These are phyloP conservation scores for Squalus acanthias DNA, from an alignment of 2,797 vertebrate species.

Conservation along the genomic window DNA sequence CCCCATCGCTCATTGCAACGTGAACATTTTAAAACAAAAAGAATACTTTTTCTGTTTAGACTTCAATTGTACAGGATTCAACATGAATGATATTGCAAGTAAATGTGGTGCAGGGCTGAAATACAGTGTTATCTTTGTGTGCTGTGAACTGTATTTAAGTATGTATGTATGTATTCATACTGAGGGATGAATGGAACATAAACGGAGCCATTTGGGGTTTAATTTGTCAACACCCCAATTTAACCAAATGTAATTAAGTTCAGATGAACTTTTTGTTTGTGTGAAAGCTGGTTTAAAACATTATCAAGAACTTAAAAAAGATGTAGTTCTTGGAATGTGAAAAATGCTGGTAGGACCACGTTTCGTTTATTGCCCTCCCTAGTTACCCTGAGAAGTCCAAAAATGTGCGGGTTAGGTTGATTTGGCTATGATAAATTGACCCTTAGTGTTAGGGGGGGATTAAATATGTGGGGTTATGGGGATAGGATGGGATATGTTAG, in stretches of 20 bases:
- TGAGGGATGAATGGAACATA: background rate
- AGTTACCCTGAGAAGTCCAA: background rate
- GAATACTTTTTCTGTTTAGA: background rate
- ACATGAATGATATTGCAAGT: background rate
- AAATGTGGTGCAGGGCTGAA: background rate
- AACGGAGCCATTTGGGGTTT: background rate
- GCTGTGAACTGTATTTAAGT: background rate
- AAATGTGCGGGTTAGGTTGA: no score
- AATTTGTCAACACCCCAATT: background rate
- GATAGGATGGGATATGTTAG: no score
- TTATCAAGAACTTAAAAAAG: background rate
- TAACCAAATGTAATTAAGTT: background rate
- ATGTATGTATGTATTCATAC: background rate
- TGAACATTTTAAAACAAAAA: background rate
- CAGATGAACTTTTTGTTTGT: background rate
- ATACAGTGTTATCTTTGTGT: background rate
- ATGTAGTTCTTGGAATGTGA: background rate
- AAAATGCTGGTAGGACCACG: background rate
- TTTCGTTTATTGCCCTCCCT: background rate
- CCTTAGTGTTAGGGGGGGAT: no score
- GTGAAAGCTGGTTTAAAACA: background rate
- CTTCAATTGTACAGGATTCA: background rate
- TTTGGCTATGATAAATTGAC: no score
- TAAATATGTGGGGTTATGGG: no score
- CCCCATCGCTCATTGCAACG: background rate